phyloP scores from a whole-genome alignment of 2,888 invertebrate genomes.

The Apomyelois bistriatella region DNA sequence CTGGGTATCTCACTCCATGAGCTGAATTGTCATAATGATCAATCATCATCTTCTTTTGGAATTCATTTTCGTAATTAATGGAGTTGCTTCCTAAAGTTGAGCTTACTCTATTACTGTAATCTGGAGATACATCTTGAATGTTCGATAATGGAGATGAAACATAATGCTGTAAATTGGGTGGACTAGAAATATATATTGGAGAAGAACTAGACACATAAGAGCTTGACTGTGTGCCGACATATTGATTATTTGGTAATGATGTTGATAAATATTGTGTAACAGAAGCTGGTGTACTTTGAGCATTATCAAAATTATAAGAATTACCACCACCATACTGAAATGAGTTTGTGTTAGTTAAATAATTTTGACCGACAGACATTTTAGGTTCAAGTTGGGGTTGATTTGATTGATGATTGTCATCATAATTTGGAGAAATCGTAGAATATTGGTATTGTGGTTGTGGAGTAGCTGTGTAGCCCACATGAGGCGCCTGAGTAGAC shows the following conservation, averaged over 20 bases:
- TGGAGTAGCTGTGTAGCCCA: conserved; percentile 65
- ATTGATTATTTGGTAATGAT: conserved; percentile 53
- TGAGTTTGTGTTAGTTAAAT: conserved; percentile 43
- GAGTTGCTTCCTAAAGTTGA: conserved; percentile 48
- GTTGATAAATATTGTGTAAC: conserved; percentile 59
- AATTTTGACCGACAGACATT: conserved; percentile 43
- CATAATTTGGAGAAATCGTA: conserved; percentile 50
- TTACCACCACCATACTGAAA: conserved; percentile 55
- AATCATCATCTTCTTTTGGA: conserved; percentile 57
- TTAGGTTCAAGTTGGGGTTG: conserved; percentile 52
- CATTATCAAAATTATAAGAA: conserved; percentile 44
- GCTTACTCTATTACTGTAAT: conserved; percentile 52
- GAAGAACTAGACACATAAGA: conserved; percentile 65
- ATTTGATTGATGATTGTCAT: conserved; percentile 50
- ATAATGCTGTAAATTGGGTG: conserved; percentile 56
- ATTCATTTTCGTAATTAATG: conserved; percentile 46
- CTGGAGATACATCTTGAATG: conserved; percentile 55
- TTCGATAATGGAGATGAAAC: conserved; percentile 62
- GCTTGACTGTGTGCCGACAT: conserved; percentile 54
- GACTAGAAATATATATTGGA: conserved; percentile 64
- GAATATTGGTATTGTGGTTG: conserved; percentile 67
- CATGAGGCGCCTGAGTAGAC: conserved; percentile 55
- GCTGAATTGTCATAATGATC: conserved; percentile 70
- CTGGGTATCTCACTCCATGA: conserved; percentile 59
- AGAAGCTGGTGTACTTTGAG: conserved; percentile 61